A percentile compares a stretch with the other conserved stretches of the same genome.
These are phyloP conservation scores for Phymanthus crucifer DNA, from an alignment of 92 coral and sea anemone species.

Conservation along the genomic window DNA sequence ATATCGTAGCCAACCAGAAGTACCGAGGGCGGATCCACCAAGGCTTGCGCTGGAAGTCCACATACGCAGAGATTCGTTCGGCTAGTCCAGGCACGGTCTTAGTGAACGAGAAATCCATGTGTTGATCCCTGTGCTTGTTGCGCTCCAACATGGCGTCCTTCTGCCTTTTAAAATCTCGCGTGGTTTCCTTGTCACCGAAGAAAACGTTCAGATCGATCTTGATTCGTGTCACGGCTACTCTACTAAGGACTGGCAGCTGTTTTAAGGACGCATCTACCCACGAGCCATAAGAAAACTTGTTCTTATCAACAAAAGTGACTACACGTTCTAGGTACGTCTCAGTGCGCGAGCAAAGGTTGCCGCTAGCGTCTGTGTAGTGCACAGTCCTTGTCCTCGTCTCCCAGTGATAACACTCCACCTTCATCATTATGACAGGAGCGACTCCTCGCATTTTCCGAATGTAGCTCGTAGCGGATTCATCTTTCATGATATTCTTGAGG, in stretches of 20 bases:
- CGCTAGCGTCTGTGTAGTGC: slow-evolving; percentile 64
- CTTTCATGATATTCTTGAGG: slow-evolving; percentile 60
- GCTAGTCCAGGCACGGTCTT: slow-evolving; percentile 62
- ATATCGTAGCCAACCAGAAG: slow-evolving; percentile 71
- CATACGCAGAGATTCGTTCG: slow-evolving; percentile 65
- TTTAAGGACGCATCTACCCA: slow-evolving; percentile 69
- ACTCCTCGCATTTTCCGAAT: slow-evolving; percentile 53
- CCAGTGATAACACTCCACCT: slow-evolving; percentile 74
- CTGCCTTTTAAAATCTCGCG: slow-evolving; percentile 49
- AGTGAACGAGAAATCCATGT: slow-evolving; percentile 45
- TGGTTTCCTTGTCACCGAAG: slow-evolving; percentile 78
- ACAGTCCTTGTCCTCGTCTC: slow-evolving; percentile 64
- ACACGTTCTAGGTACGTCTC: slow-evolving; percentile 63
- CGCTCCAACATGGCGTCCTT: slow-evolving; percentile 49
- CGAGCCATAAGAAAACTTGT: slow-evolving; percentile 52
- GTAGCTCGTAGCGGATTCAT: slow-evolving; percentile 70
- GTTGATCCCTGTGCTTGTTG: slow-evolving; percentile 58
- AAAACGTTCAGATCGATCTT: slow-evolving; percentile 50
- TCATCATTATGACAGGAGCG: slow-evolving; percentile 60
- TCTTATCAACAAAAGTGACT: slow-evolving; percentile 51
- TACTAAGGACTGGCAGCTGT: slow-evolving; percentile 65
- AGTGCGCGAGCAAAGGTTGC: slow-evolving; percentile 61
- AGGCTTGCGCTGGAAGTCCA: slow-evolving; percentile 43
- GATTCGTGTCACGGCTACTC: slow-evolving; percentile 58
- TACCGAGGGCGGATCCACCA: slow-evolving; percentile 60